Evolutionary conservation across 2,113 vertebrate genomes (phyloP), one percentile per base, ranked within the genome.

Genomic region (Aphelocoma coerulescens): DNA sequence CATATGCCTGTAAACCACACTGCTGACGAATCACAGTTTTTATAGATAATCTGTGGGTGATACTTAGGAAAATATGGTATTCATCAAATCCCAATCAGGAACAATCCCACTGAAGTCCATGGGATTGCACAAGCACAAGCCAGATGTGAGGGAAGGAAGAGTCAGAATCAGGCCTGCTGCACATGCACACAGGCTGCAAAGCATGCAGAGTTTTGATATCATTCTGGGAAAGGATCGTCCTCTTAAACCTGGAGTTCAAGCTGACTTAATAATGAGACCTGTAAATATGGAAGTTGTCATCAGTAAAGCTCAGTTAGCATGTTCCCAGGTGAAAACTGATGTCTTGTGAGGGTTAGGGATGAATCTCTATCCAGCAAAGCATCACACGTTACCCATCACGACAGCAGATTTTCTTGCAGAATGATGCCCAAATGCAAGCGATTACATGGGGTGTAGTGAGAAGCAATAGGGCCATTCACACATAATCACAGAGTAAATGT

Each of bases 351-450:
- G 51, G 69, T 8, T 81, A 51, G 49, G 61, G 89, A 23, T 8
- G 28, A 87, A 71, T 26, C 48, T 89, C 79, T 63, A n/a, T 35
- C 39, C 68, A 52, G 69, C 76, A 91, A 32, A 92, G 57, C 89
- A 74, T 67, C 89, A 20, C 76, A 68, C 24, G 0, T 84, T 49
- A 65, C 84, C 94, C 91, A 91, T 96, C 93, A 26, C 24, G 80
- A 95, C 73, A 68, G 76, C 93, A 96, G 89, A 95, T 95, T 94
- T 93, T 87, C 73, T 44, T 91, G 80, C 86, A 78, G 89, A 66
- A n/a, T 4, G 68, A 41, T 89, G 80, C 91, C 93, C 95, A 93
- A 97, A 97, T 92, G 94, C 93, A 94, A 95, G 74, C 84, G 62
- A 95, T 95, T 97, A 95, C 22, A 3, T 28, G 0, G 12, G 82